These are phyloP conservation scores for Acyrthosiphon pisum DNA, from an alignment of 1,140 invertebrate genomes.

Conservation along the genomic window DNA sequence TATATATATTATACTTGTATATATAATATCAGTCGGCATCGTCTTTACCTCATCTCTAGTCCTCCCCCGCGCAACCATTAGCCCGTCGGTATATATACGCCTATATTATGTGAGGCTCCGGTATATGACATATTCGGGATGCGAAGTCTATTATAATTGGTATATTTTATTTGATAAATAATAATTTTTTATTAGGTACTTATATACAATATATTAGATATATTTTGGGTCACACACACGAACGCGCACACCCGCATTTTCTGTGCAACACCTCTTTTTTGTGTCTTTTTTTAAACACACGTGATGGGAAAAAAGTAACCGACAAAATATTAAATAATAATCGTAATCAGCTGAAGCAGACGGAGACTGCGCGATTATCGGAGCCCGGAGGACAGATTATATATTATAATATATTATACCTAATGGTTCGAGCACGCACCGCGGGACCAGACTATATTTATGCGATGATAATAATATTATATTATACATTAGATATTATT, in stretches of 20 bases:
- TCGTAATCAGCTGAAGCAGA: slow-evolving; percentile 22
- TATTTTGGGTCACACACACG: slow-evolving; percentile 10
- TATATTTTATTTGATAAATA: neutral
- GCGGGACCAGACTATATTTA: neutral
- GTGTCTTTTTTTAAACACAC: neutral
- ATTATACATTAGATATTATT: neutral
- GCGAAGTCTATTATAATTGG: neutral
- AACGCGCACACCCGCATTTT: neutral
- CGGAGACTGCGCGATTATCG: neutral
- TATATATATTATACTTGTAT: neutral
- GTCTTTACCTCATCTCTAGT: neutral
- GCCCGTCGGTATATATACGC: neutral
- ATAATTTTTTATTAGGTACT: neutral
- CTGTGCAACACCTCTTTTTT: slow-evolving; percentile 17
- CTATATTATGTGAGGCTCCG: too few species aligned
- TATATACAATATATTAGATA: neutral
- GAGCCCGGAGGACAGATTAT: neutral
- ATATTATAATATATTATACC: neutral
- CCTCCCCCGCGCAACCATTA: neutral
- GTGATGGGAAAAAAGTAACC: neutral
- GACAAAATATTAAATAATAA: neutral
- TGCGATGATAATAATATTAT: neutral
- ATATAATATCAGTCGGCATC: slow-evolving; percentile 26
- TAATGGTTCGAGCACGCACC: neutral
- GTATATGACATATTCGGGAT: neutral